Conservation (phyloP, 2,888 invertebrate genomes). For the Polydrusus cervinus region DNA sequence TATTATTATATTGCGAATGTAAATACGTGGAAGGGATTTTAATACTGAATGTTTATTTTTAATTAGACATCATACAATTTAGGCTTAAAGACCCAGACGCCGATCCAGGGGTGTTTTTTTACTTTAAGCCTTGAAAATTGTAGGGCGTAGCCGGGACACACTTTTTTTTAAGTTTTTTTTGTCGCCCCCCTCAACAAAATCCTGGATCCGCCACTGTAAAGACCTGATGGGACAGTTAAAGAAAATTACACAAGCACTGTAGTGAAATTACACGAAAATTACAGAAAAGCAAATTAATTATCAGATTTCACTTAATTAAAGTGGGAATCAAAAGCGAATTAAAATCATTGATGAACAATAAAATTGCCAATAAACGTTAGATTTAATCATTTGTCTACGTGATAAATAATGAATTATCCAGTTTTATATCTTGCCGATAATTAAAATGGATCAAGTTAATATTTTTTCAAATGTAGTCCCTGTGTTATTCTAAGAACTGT, state of each 20-base stretch:
- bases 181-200: too few relatives aligned
- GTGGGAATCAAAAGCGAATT: constrained; percentile 9
- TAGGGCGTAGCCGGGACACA: too few relatives aligned
- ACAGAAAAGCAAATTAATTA: constrained; percentile 1
- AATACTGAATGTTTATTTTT: background rate
- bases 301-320: constrained; percentile 4
- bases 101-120: too few relatives aligned
- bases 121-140: too few relatives aligned
- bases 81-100: too few relatives aligned
- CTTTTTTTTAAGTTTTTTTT: too few relatives aligned
- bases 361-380: background rate
- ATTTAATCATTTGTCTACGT: background rate
- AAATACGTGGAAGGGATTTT: constrained; percentile 4
- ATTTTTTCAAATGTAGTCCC: too few relatives aligned
- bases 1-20: constrained; percentile 5
- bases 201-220: too few relatives aligned
- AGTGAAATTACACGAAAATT: background rate
- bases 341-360: background rate
- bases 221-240: background rate
- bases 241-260: background rate
- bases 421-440: too few relatives aligned
- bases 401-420: background rate
- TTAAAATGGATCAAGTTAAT: too few relatives aligned
- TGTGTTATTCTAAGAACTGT: too few relatives aligned
- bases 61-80: constrained; percentile 1